Conservation (phyloP, 2,888 invertebrate genomes). For the Drosophila sordidula region DNA sequence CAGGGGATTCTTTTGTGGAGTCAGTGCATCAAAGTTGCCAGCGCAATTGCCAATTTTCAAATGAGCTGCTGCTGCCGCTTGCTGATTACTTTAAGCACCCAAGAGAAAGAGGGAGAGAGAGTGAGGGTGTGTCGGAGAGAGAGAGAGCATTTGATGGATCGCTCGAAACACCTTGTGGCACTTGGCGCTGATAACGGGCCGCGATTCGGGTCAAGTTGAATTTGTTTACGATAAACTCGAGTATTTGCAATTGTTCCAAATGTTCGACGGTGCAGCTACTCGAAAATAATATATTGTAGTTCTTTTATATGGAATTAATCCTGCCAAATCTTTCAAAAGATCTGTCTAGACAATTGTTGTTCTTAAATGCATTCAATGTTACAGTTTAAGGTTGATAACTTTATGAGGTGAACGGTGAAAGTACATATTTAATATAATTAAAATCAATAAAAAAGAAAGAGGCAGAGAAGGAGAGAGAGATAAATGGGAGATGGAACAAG, state of each 20-base stretch:
- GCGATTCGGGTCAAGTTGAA: constrained; percentile 65
- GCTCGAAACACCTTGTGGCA: constrained; percentile 23
- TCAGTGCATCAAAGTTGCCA: constrained; percentile 3
- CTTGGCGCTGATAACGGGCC: constrained; percentile 47
- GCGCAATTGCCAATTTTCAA: constrained; percentile 12
- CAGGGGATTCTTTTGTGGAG: not conserved
- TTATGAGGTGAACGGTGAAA: too few species aligned
- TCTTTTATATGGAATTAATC: not conserved
- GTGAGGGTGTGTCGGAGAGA: not conserved
- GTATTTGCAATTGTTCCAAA: constrained; percentile 24
- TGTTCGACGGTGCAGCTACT: constrained; percentile 4
- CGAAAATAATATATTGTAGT: not conserved
- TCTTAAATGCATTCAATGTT: too few species aligned
- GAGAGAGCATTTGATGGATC: constrained; percentile 16
- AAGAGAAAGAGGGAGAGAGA: constrained; percentile 2
- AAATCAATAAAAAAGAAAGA: too few species aligned
- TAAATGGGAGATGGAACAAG: too few species aligned
- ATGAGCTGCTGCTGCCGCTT: constrained; percentile 17
- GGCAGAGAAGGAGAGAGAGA: too few species aligned
- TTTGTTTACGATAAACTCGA: constrained; percentile 50
- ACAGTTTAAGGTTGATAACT: too few species aligned
- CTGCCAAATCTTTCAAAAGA: not conserved
- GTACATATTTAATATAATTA: too few species aligned
- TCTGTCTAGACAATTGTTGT: too few species aligned
- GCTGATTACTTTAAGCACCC: constrained; percentile 45